Conservation (phyloP, 2,113 vertebrate genomes). For the Lota lota region DNA sequence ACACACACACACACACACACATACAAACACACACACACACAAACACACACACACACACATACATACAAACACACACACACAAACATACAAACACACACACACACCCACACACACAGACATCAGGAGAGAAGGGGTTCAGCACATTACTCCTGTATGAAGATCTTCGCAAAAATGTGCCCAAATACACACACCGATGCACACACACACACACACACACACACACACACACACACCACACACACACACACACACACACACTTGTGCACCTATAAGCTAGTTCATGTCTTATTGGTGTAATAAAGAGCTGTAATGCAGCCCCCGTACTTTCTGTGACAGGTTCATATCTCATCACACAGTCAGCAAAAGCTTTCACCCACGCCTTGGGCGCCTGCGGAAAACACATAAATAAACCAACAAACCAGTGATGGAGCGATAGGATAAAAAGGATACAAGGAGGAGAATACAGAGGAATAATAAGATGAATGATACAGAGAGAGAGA, state of each 20-base stretch:
- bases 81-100: neutral
- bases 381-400: neutral
- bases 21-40: constrained; percentile 3
- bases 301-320: constrained; percentile 53
- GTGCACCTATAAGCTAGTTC: constrained; percentile 1
- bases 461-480: neutral
- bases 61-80: neutral
- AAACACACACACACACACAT: neutral
- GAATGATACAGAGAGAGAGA: neutral
- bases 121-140: neutral
- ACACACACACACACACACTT: constrained; percentile 4
- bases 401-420: neutral
- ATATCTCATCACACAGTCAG: constrained; percentile 59
- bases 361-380: constrained; percentile 6
- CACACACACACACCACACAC: constrained; percentile 1
- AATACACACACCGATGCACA: constrained; percentile 1
- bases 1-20: constrained; percentile 4
- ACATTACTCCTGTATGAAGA: neutral
- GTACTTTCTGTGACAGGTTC: constrained; percentile 40
- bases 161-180: neutral
- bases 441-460: neutral
- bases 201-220: constrained; percentile 5
- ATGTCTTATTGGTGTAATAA: constrained; percentile 55
- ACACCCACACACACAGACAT: constrained; percentile 4
- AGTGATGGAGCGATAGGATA: constrained; percentile 13